Percentiles rank a stretch among this genome's conserved stretches.
These are phyloP conservation scores for Digitonthophagus gazella DNA, from an alignment of 2,888 invertebrate genomes.

Conservation along the genomic window DNA sequence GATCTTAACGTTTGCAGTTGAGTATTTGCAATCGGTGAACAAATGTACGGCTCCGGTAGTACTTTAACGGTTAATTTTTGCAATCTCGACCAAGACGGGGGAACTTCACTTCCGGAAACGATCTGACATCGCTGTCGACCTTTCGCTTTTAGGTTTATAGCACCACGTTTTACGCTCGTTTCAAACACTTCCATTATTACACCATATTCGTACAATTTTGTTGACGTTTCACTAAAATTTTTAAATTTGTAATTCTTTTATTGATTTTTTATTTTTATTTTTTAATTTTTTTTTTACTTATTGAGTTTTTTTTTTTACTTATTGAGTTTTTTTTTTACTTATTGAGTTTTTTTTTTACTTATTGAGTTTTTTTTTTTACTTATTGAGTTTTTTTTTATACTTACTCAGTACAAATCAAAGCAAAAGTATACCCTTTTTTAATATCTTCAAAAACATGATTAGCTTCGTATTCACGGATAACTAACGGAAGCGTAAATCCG, in stretches of 20 bases:
- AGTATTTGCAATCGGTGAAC: constrained; percentile 55
- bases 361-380: too few species aligned
- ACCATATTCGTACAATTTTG: constrained; percentile 51
- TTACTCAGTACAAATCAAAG: constrained; percentile 57
- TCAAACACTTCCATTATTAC: constrained; percentile 69
- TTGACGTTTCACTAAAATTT: constrained; percentile 32
- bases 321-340: too few species aligned
- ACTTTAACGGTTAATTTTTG: constrained; percentile 63
- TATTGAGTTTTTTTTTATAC: too few species aligned
- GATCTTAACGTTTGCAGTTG: constrained; percentile 53
- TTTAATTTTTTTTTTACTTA: too few species aligned
- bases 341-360: too few species aligned
- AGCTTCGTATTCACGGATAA: constrained; percentile 52
- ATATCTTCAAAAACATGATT: constrained; percentile 59
- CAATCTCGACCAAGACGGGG: constrained; percentile 47
- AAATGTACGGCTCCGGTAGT: constrained; percentile 64
- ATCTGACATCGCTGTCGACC: constrained; percentile 74
- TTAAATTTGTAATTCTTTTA: too few species aligned
- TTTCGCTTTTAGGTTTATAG: constrained; percentile 63
- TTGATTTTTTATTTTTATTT: too few species aligned
- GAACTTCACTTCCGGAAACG: constrained; percentile 47
- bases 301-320: too few species aligned
- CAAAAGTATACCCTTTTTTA: constrained; percentile 62
- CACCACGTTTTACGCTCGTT: constrained; percentile 58
- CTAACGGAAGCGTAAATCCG: constrained; percentile 76